These are phyloP conservation scores for Uloborus diversus DNA, from an alignment of 1,140 invertebrate species.

Conservation along the genomic window DNA sequence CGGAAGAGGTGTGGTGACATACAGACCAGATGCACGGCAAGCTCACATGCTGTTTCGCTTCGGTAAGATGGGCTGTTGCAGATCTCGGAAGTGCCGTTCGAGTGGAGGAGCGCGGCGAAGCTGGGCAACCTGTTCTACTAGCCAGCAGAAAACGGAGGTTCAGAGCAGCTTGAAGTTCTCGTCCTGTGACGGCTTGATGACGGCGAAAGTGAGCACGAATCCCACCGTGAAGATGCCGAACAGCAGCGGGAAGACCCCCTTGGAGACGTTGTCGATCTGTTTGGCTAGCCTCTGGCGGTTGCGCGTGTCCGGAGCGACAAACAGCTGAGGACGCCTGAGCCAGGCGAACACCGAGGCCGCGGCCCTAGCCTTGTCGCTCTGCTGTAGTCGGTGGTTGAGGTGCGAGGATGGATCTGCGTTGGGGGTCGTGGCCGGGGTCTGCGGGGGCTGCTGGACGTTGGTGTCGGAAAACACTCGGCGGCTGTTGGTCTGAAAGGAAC, in stretches of 20 bases:
- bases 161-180: conserved; percentile 58
- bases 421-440: conserved; percentile 10
- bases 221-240: conserved; percentile 91
- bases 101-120: neutral
- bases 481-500: conserved; percentile 42
- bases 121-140: neutral
- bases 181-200: conserved; percentile 58
- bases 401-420: neutral
- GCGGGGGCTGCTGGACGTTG: conserved; percentile 46
- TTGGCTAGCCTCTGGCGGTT: conserved; percentile 82
- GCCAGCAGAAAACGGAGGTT: neutral
- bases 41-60: too few species aligned
- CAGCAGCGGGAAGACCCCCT: conserved; percentile 89
- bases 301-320: conserved; percentile 75
- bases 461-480: conserved; percentile 51
- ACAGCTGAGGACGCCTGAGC: conserved; percentile 55
- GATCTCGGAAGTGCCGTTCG: too few species aligned
- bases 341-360: conserved; percentile 58
- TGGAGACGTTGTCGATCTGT: conserved; percentile 91
- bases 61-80: too few species aligned
- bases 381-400: conserved; percentile 48
- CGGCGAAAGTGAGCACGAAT: conserved; percentile 86
- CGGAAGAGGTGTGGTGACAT: too few species aligned
- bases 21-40: too few species aligned
- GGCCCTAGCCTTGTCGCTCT: conserved; percentile 57